Evolutionary conservation across 1,140 invertebrate species (phyloP).

Genomic region (Ctenoplectra terminalis): DNA sequence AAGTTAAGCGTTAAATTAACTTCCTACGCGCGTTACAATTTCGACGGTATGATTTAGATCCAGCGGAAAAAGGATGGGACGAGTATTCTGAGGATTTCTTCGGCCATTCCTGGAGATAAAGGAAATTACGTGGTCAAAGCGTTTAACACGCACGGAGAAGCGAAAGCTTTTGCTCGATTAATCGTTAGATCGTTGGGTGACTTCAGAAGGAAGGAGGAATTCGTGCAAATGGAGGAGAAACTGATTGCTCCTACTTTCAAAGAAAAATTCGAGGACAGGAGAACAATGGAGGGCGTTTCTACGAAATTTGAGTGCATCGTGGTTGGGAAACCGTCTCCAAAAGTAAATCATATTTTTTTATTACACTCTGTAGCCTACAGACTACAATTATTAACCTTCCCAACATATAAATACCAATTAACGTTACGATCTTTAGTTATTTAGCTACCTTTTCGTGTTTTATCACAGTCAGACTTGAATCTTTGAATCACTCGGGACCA

Average conservation of each 20-base stretch:
- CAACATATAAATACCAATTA: too few species aligned
- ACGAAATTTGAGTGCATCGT: slow-evolving; percentile 89
- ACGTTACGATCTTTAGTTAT: too few species aligned
- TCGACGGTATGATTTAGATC: slow-evolving; percentile 71
- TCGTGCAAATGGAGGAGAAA: slow-evolving; percentile 84
- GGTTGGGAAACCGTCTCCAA: slow-evolving; percentile 88
- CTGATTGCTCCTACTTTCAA: slow-evolving; percentile 86
- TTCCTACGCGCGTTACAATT: neutral
- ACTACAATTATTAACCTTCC: neutral
- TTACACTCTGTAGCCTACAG: neutral
- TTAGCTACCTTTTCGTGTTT: too few species aligned
- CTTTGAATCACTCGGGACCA: too few species aligned
- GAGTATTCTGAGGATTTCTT: slow-evolving; percentile 84
- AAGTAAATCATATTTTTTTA: slow-evolving; percentile 79
- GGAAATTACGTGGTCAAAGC: slow-evolving; percentile 91
- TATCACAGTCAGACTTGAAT: too few species aligned
- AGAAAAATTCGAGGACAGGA: slow-evolving; percentile 86
- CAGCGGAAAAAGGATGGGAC: slow-evolving; percentile 83
- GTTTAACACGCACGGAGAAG: slow-evolving; percentile 88
- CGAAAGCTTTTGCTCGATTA: slow-evolving; percentile 90
- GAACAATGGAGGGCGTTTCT: slow-evolving; percentile 82
- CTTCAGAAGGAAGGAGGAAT: slow-evolving; percentile 77
- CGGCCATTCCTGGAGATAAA: slow-evolving; percentile 85
- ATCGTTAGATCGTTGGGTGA: slow-evolving; percentile 86
- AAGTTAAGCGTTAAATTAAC: slow-evolving; percentile 1